These are phyloP conservation scores for Coregonus ussuriensis DNA, from an alignment of 2,797 vertebrate genomes.

Conservation along the genomic window DNA sequence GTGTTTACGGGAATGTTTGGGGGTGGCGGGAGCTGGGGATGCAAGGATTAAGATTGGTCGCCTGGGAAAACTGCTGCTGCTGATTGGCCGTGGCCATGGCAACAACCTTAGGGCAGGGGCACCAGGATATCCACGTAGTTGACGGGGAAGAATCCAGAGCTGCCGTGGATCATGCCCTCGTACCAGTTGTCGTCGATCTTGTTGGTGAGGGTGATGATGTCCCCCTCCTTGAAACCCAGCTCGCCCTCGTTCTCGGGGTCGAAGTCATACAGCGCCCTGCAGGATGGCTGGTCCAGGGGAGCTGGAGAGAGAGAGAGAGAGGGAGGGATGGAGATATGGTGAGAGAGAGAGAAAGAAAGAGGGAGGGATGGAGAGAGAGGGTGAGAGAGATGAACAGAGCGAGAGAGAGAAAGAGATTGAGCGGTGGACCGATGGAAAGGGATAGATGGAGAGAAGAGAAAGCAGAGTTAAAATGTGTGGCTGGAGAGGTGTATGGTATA, in stretches of 20 bases:
- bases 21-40: constrained; percentile 31
- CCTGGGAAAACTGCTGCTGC: constrained; percentile 33
- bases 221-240: constrained; percentile 96
- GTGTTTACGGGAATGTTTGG: constrained; percentile 59
- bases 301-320: constrained; percentile 51
- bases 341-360: neutral
- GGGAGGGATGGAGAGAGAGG: neutral
- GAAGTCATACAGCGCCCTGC: constrained; percentile 95
- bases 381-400: neutral
- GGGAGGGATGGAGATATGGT: neutral
- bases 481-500: neutral
- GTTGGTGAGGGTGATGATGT: constrained; percentile 96
- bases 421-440: neutral
- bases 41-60: neutral
- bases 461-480: no score
- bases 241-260: constrained; percentile 98
- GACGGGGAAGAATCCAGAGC: constrained; percentile 98
- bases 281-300: constrained; percentile 95
- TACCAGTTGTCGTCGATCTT: constrained; percentile 99
- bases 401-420: neutral
- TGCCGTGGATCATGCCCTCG: constrained; percentile 94
- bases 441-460: neutral
- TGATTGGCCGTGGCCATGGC: neutral
- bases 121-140: constrained; percentile 98
- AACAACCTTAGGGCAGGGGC: constrained; percentile 85